phyloP scores from a whole-genome alignment of 2,113 vertebrate species.

The Elaphurus davidianus region DNA sequence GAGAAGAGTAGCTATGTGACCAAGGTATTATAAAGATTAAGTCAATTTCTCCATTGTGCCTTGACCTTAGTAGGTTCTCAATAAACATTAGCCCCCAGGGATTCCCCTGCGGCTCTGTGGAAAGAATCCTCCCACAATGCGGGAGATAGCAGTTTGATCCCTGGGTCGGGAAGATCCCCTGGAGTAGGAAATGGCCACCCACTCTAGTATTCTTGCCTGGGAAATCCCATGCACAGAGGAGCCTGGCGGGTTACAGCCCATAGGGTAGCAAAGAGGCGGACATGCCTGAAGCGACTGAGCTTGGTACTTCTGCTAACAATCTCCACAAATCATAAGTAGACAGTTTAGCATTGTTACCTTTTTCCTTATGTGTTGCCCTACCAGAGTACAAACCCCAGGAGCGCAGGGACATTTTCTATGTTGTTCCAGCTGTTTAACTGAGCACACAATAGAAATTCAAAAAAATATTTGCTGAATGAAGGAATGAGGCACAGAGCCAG shows the following conservation, averaged over 20 bases:
- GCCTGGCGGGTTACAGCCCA: background rate
- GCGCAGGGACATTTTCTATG: background rate
- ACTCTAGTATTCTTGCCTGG: background rate
- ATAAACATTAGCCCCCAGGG: background rate
- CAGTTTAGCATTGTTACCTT: background rate
- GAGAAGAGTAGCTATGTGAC: background rate
- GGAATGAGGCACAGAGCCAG: background rate
- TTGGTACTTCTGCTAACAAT: background rate
- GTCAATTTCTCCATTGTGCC: background rate
- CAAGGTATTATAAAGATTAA: background rate
- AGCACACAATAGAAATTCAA: background rate
- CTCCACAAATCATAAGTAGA: background rate
- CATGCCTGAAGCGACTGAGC: rapidly evolving
- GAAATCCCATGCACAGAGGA: background rate
- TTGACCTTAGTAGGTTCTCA: background rate
- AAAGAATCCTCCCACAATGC: background rate
- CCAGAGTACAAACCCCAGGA: background rate
- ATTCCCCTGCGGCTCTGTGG: rapidly evolving
- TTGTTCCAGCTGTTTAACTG: background rate
- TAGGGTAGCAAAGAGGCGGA: background rate
- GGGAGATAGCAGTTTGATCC: background rate
- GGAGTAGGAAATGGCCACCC: background rate
- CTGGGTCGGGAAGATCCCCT: background rate
- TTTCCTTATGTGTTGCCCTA: background rate
- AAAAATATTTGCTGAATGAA: background rate